Base-by-base conservation (phyloP, 2,113 vertebrate genomes). In the Antechinus stuartii region DNA sequence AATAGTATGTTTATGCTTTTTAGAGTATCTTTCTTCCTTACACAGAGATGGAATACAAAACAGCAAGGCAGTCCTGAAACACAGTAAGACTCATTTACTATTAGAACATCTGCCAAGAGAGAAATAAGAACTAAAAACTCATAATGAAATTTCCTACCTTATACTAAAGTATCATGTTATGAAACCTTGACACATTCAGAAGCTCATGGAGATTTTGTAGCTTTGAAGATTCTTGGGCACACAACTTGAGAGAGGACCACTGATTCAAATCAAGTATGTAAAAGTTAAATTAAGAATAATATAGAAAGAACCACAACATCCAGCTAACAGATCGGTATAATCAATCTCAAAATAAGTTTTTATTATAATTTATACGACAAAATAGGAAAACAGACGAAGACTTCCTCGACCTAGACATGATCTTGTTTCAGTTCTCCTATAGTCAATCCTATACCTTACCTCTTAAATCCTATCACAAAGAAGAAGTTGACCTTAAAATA, bases 321-420 rank as follows among this genome's bases (percentile, higher is more conserved):
- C 84, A 96, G 68, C 47, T 52, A 9, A 12, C 23, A 2, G 14
- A 54, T 56, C 93, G 30, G 76, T 52, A 90, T 91, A 57, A 55
- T 47, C n/a, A 14, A 0, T 26, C 1, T 52, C 94, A 89, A 68
- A 89, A 76, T 93, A 90, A 94, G 61, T 95, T 98, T 98, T 97
- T 96, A 96, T 90, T 92, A 97, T 97, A 98, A 95, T 94, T 98
- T 96, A 97, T 95, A 97, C 68, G 97, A 57, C 2, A 57, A 97
- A 97, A 96, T 90, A 95, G 94, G 25, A 6, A 92, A 93, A 16
- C 27, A 95, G 49, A 68, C 12, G 91, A 94, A 42, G 68, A 76
- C 52, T 90, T 89, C 91, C 91, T 54, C 91, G 23, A 92, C 9
- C 2, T 0, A 57, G 27, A 24, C 91, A 94, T 96, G 7, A 30